Evolutionary conservation across 2,888 invertebrate species (phyloP), one percentile per base, ranked within the genome.

Genomic region (Sarcophaga subvicina): DNA sequence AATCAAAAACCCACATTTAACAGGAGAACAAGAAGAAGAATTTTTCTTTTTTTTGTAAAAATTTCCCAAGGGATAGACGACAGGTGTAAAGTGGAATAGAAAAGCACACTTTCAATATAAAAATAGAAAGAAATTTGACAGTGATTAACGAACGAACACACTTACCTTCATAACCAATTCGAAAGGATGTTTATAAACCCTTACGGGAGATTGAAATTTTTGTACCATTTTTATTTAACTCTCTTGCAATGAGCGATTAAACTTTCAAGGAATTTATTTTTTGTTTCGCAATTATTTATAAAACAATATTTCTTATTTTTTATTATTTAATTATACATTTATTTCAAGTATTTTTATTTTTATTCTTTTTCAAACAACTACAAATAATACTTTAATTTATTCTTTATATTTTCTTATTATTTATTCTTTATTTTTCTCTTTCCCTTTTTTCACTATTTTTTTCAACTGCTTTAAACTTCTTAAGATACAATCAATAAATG

Each of bases 161-260:
- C 97, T 96, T 94, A 98, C 98, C 94, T 97, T 96, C 98, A 99
- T 98, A 90, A 98, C 98, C 93, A 99, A 95, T 94, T 98, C 98
- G 94, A 99, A 99, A 76, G 98, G 97, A 94, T 97, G 96, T 94
- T 98, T 98, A 94, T 98, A 99, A 90, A 99, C 97, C 95, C 98
- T 95, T 78, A 98, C 96, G 90, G 98, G 98, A 89, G 98, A 97
- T 93, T 97, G 97, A 94, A 98, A 99, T 93, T 98, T 98, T 94
- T 99, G 98, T 92, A 99, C 98, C 98, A 99, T 99, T 90, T 90
- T 91, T 82, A 22, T 77, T 22, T 3, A 27, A 37, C 20, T 67
- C 6, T 47, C 27, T 45, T 45, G 64, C 45, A 37, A 10, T 37
- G 8, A 37, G 37, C 37, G 20, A 47, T 64, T 69, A 17, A 59